A percentile compares a stretch with the other conserved stretches of the same genome.
Evolutionary conservation across 2,113 vertebrate genomes (phyloP).

Genomic region (Pantherophis guttatus): DNA sequence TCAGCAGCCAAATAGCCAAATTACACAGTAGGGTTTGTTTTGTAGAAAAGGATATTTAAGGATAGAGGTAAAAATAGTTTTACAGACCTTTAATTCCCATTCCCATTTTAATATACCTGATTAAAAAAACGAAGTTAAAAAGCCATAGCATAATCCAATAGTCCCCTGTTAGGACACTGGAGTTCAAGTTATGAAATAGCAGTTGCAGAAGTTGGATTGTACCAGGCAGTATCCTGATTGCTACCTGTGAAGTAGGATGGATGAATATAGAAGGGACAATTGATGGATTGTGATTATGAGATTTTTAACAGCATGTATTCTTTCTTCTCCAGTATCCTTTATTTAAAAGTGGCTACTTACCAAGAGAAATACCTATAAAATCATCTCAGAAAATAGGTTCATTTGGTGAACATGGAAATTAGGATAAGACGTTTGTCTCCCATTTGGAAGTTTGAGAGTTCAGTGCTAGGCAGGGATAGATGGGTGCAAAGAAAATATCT

Average conservation of each 20-base stretch:
- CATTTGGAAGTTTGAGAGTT: not conserved
- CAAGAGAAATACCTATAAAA: not conserved
- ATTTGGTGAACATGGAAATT: conserved; percentile 45
- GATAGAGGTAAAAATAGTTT: not conserved
- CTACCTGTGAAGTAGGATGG: not conserved
- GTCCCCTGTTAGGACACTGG: not conserved
- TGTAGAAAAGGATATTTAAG: not conserved
- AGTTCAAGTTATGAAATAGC: not conserved
- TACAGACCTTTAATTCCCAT: not conserved
- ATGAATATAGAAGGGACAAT: not conserved
- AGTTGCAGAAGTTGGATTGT: not conserved
- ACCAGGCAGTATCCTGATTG: not conserved
- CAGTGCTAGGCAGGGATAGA: not conserved
- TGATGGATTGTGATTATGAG: not conserved
- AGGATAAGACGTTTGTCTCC: not conserved
- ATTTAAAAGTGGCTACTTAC: not conserved
- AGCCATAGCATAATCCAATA: not conserved
- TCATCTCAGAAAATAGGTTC: not conserved
- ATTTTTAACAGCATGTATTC: not conserved
- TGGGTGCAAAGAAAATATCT: not conserved
- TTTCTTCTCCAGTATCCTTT: not conserved
- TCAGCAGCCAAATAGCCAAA: not conserved
- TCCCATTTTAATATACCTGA: not conserved
- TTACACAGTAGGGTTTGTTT: not conserved
- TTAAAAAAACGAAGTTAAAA: not conserved